Evolutionary conservation across 2,888 invertebrate species (phyloP), one percentile per base, ranked within the genome.

Genomic region (Adelphocoris suturalis): DNA sequence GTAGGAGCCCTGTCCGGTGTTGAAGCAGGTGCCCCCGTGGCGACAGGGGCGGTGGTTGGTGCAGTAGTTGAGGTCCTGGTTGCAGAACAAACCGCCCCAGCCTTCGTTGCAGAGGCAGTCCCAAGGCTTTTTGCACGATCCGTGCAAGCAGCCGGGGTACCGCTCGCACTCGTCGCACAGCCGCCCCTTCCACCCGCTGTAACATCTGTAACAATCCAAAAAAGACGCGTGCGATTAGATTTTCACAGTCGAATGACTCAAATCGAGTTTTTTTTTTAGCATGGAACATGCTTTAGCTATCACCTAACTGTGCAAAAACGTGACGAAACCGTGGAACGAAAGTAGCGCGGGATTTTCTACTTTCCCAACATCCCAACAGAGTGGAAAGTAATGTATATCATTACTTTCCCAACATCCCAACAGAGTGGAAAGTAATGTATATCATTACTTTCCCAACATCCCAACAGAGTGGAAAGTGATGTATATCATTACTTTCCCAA

Each of bases 21-120:
- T 99, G 94, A 97, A 97, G 94, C 99, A 99, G 92, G 97, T 98
- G 92, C 98, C 99, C 85, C 97, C 97, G 94, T 97, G 98, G 92
- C 95, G 95, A 94, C 99, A 99, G 52, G 99, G 99, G 91, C 96
- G 96, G 94, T 99, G 98, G 94, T 99, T 98, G 91, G 99, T 99
- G 95, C 99, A 99, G 95, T 97, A 99, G 95, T 99, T 99, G 92
- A 99, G 96, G 94, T 99, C 99, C 94, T 98, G 98, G 94, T 99
- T 99, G 95, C 99, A 99, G 95, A 98, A 98, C 91, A 98, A 95
- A 16, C 99, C 99, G 92, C 99, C 99, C 99, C 99, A 99, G 91
- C 99, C 99, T 94, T 99, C 98, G 93, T 97, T 96, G 95, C 99
- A 99, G 92, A 96, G 96, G 94, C 99, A 99, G 93, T 98, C 97